Conservation (phyloP, 2,797 vertebrate genomes). For the Microctenopoma steveboyesi region DNA sequence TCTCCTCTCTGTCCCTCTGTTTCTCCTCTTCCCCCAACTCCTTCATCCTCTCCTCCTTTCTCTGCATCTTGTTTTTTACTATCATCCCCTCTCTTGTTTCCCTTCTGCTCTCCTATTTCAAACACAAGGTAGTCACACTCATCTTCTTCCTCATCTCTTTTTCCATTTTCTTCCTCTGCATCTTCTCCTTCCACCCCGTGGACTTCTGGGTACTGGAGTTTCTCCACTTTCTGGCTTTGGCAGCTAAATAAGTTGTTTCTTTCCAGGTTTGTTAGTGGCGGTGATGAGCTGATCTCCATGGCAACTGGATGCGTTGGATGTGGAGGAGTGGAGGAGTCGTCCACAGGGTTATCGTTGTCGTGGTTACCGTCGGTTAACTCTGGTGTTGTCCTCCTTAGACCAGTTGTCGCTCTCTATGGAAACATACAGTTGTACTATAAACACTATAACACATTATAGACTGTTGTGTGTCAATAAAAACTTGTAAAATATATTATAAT, state of each 20-base stretch:
- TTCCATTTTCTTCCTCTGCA: slow-evolving; percentile 15
- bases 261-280: slow-evolving; percentile 41
- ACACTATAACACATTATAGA: neutral
- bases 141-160: slow-evolving; percentile 39
- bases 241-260: slow-evolving; percentile 49
- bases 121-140: slow-evolving; percentile 62
- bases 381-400: slow-evolving; percentile 62
- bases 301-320: slow-evolving; percentile 43
- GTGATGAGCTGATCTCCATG: slow-evolving; percentile 69
- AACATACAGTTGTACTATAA: slow-evolving; percentile 21
- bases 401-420: slow-evolving; percentile 73
- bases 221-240: slow-evolving; percentile 39
- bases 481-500: too few relatives aligned
- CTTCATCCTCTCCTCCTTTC: neutral
- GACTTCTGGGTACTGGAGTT: slow-evolving; percentile 49
- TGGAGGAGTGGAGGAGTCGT: slow-evolving; percentile 26
- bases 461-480: too few relatives aligned
- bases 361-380: slow-evolving; percentile 68
- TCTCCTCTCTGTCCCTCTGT: neutral
- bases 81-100: slow-evolving; percentile 1
- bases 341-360: slow-evolving; percentile 23
- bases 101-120: slow-evolving; percentile 40
- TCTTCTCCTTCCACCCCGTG: slow-evolving; percentile 13
- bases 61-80: neutral
- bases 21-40: neutral